A percentile compares a stretch with the other conserved stretches of the same genome.
Evolutionary conservation across 2,888 invertebrate species (phyloP).

Genomic region (Drosophila borborema): DNA sequence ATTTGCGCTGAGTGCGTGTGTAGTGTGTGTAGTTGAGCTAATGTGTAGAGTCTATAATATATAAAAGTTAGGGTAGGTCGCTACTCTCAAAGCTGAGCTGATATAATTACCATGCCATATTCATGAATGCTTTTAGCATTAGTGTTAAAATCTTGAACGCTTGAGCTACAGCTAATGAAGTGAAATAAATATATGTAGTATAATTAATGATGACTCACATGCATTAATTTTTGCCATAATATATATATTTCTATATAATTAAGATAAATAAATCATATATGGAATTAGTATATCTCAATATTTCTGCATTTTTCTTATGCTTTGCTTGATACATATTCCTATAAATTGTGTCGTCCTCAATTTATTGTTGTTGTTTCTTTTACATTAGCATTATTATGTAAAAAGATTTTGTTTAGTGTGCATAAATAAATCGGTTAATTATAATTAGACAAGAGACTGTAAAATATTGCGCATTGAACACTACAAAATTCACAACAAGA

Average conservation of each 20-base stretch:
- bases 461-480: slow-evolving; percentile 64
- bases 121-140: slow-evolving; percentile 4
- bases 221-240: not conserved
- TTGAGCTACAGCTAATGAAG: not conserved
- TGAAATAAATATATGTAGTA: not conserved
- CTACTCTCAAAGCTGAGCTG: not conserved
- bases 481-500: slow-evolving; percentile 62
- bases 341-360: not conserved
- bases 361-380: not conserved
- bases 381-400: slow-evolving; percentile 17
- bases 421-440: slow-evolving; percentile 67
- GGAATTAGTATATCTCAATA: too few relatives aligned
- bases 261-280: too few relatives aligned
- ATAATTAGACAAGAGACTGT: slow-evolving; percentile 68
- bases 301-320: too few relatives aligned
- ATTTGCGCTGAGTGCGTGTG: slow-evolving; percentile 12
- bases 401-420: slow-evolving; percentile 42
- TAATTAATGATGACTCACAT: not conserved
- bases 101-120: slow-evolving; percentile 4
- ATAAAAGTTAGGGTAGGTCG: slow-evolving; percentile 19
- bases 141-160: not conserved
- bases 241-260: too few relatives aligned
- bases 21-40: not conserved
- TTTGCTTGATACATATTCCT: not conserved
- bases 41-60: not conserved